A percentile compares a stretch with the other conserved stretches of the same genome.
Evolutionary conservation across 2,113 vertebrate genomes (phyloP).

Genomic region (Pheucticus melanocephalus): DNA sequence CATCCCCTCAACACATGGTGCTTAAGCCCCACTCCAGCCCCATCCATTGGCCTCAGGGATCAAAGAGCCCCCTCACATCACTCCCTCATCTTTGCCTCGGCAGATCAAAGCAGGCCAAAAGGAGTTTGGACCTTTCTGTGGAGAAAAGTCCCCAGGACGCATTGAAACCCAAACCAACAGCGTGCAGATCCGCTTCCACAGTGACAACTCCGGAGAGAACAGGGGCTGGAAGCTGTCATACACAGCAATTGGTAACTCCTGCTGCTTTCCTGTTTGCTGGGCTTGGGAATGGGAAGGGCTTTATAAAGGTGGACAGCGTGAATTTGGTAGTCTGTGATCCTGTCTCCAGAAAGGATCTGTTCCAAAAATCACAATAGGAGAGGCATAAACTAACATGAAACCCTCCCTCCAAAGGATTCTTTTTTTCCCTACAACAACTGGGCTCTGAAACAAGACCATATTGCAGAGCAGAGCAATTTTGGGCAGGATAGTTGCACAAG

Average conservation of each 20-base stretch:
- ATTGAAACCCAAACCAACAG: conserved; percentile 82
- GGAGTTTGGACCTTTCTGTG: conserved; percentile 88
- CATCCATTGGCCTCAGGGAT: neutral
- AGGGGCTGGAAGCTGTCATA: conserved; percentile 88
- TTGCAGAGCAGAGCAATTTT: neutral
- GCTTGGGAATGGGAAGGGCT: neutral
- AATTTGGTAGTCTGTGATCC: neutral
- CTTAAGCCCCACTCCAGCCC: neutral
- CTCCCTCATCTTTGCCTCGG: neutral
- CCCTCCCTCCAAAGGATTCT: neutral
- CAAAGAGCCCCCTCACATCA: neutral
- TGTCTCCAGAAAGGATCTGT: neutral
- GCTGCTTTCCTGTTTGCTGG: neutral
- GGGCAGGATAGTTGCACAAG: neutral
- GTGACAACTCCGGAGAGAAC: conserved; percentile 92
- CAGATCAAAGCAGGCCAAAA: conserved; percentile 81
- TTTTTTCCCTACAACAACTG: neutral
- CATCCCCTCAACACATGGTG: neutral
- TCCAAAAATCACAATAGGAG: neutral
- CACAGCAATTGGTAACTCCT: conserved; percentile 76
- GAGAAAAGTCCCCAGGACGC: conserved; percentile 79
- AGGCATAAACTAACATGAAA: neutral
- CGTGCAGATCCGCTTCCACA: conserved; percentile 83
- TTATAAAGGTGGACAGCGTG: neutral
- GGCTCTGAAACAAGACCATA: neutral